A percentile compares a stretch with the other conserved stretches of the same genome.
These are phyloP conservation scores for Phymanthus crucifer DNA, from an alignment of 92 coral and sea anemone species.

Conservation along the genomic window DNA sequence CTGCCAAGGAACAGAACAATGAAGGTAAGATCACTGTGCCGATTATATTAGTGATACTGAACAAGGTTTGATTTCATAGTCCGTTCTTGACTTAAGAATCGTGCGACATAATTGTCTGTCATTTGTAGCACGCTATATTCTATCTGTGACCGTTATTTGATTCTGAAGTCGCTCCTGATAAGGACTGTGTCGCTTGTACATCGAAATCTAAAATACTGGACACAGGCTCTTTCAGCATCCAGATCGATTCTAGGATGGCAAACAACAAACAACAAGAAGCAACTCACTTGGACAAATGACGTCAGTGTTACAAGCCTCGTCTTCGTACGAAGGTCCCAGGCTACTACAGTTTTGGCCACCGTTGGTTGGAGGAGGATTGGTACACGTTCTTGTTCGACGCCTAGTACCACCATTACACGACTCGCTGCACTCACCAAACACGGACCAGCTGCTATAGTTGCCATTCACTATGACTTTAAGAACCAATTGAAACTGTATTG, in stretches of 20 bases:
- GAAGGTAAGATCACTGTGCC: background rate
- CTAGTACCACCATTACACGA: constrained; percentile 65
- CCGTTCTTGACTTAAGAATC: too few relatives aligned
- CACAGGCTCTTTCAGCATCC: too few relatives aligned
- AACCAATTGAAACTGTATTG: background rate
- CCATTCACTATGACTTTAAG: constrained; percentile 49
- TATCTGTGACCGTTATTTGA: too few relatives aligned
- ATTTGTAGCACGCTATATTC: too few relatives aligned
- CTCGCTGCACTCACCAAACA: constrained; percentile 70
- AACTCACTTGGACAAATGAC: constrained; percentile 72
- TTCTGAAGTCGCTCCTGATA: too few relatives aligned
- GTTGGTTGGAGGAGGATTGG: constrained; percentile 64
- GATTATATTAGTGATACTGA: background rate
- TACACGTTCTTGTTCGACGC: constrained; percentile 71
- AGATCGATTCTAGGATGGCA: too few relatives aligned
- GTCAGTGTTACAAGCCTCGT: constrained; percentile 61
- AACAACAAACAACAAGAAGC: too few relatives aligned
- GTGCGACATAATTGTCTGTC: too few relatives aligned
- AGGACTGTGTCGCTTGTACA: too few relatives aligned
- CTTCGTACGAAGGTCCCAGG: constrained; percentile 57
- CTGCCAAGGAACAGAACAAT: constrained; percentile 29
- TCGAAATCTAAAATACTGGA: too few relatives aligned
- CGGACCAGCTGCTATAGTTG: constrained; percentile 78
- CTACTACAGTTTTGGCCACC: constrained; percentile 64
- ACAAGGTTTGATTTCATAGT: too few relatives aligned